Conservation (phyloP, 1,140 invertebrate genomes). For the Oreohelix idahoensis region DNA sequence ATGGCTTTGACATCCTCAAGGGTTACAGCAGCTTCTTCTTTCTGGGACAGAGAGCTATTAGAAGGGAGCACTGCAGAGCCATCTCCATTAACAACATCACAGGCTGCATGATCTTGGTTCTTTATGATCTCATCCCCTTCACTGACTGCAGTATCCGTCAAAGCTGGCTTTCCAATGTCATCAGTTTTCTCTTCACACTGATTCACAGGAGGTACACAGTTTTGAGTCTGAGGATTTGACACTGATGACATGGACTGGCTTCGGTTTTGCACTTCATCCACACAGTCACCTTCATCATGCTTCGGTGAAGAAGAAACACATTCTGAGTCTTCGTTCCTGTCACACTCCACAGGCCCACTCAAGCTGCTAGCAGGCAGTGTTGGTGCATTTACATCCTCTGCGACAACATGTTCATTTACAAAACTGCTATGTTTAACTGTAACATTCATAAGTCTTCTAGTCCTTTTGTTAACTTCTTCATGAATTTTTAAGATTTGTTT, state of each 20-base stretch:
- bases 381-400: neutral
- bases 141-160: no score
- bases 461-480: slow-evolving; percentile 74
- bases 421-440: neutral
- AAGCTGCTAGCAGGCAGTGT: neutral
- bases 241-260: neutral
- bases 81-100: neutral
- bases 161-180: neutral
- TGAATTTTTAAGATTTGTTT: slow-evolving; percentile 83
- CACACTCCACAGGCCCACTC: neutral
- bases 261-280: no score
- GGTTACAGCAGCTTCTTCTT: neutral
- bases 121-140: neutral
- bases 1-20: slow-evolving; percentile 14
- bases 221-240: neutral
- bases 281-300: neutral
- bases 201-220: neutral
- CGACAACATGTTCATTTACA: neutral
- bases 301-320: neutral
- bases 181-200: neutral
- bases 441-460: slow-evolving; percentile 6
- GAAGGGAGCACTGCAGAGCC: neutral
- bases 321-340: neutral
- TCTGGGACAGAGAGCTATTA: neutral
- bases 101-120: neutral